Percentiles rank a stretch among this genome's conserved stretches.
Conservation (phyloP, 2,888 invertebrate species). For the Xestia sexstrigata region DNA sequence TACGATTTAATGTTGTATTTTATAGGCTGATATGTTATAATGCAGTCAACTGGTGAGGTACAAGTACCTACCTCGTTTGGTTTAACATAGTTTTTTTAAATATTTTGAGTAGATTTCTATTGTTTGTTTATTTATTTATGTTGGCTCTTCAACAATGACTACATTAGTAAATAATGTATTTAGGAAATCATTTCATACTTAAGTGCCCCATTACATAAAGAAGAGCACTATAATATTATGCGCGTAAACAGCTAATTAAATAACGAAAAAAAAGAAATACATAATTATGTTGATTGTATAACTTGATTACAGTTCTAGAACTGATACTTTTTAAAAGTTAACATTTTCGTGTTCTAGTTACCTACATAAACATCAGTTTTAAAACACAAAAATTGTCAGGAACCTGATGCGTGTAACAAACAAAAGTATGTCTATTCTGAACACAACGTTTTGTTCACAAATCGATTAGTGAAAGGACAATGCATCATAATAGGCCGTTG, state of each 20-base stretch:
- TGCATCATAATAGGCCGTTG: neutral
- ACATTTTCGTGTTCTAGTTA: neutral
- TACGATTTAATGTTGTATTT: neutral
- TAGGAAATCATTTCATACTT: neutral
- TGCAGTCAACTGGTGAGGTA: neutral
- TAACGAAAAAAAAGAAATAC: neutral
- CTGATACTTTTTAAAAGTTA: neutral
- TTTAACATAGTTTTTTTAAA: neutral
- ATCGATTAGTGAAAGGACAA: neutral
- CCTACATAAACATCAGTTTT: neutral
- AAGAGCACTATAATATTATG: too few species aligned
- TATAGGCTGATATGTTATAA: neutral
- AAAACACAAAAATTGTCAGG: neutral
- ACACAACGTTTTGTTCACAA: neutral
- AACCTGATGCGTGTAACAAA: neutral
- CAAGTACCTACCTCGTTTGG: neutral
- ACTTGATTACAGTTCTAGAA: neutral
- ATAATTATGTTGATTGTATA: neutral
- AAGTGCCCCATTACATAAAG: neutral
- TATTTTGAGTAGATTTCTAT: neutral
- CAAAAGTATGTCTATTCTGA: neutral
- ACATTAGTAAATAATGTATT: too few species aligned
- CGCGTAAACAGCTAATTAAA: too few species aligned
- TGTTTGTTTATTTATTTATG: neutral
- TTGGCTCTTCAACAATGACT: neutral